Conservation (phyloP, 2,888 invertebrate species). For the Imbricaverruca yamaguchii region DNA sequence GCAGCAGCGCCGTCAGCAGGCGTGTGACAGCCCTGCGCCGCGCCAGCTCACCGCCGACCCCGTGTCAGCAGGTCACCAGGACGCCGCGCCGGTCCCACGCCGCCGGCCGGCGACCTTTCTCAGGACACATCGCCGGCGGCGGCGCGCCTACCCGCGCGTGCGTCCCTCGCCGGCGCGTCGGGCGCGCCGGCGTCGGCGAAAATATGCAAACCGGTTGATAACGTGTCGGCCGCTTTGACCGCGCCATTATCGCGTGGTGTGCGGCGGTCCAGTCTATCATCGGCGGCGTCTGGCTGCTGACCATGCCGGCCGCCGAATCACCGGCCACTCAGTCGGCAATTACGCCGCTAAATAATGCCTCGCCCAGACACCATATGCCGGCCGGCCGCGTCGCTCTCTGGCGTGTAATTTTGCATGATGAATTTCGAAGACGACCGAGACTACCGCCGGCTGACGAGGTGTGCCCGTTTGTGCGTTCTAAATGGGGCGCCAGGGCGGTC, state of each 20-base stretch:
- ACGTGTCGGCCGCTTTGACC: not conserved
- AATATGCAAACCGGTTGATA: not conserved
- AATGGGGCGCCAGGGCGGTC: not conserved
- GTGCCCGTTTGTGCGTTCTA: not conserved
- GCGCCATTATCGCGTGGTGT: not conserved
- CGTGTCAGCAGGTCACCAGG: no score
- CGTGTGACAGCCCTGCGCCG: no score
- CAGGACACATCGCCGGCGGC: not conserved
- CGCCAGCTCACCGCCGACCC: no score
- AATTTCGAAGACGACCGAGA: not conserved
- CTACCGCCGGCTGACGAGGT: not conserved
- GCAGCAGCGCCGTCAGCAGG: not conserved
- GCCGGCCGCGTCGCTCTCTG: not conserved
- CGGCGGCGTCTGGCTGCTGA: not conserved
- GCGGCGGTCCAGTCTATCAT: not conserved
- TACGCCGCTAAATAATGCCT: not conserved
- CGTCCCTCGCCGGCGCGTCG: not conserved
- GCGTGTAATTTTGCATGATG: slow-evolving; percentile 3
- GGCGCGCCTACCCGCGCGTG: not conserved
- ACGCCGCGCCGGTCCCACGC: no score
- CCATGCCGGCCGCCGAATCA: not conserved
- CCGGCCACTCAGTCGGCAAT: not conserved
- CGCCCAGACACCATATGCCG: not conserved
- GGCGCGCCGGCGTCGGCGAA: not conserved
- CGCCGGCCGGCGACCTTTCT: no score